Percentiles rank a stretch among this genome's conserved stretches.
phyloP scores from a whole-genome alignment of 2,797 vertebrate species.

The Muscicapa striata region DNA sequence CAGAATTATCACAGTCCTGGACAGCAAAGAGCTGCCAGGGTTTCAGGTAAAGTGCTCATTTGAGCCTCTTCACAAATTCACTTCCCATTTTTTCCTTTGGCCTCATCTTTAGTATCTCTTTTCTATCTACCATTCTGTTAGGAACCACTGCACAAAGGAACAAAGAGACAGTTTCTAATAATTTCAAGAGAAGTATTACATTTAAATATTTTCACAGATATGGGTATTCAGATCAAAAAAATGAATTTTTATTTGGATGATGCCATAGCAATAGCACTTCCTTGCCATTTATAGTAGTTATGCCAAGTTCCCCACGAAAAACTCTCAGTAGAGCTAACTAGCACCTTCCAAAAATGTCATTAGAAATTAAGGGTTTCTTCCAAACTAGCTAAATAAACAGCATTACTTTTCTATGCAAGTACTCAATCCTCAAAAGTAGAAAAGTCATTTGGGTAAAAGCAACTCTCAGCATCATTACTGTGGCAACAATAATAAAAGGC shows the following conservation, averaged over 20 bases:
- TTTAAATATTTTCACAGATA: neutral
- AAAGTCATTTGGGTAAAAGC: neutral
- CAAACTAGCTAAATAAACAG: neutral
- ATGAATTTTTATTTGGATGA: neutral
- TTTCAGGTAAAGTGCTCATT: neutral
- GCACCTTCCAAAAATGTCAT: neutral
- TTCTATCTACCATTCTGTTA: neutral
- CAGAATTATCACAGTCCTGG: neutral
- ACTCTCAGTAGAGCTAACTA: neutral
- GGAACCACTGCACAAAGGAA: neutral
- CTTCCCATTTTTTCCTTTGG: neutral
- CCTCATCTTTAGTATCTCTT: neutral
- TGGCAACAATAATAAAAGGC: neutral
- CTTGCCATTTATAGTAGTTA: neutral
- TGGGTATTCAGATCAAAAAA: neutral
- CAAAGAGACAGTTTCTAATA: neutral
- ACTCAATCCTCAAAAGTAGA: neutral
- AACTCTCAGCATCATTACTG: neutral
- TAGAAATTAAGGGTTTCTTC: neutral
- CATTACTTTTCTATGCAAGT: neutral
- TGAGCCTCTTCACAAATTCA: neutral
- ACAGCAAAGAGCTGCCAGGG: neutral
- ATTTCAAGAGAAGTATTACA: neutral
- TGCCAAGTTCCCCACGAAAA: neutral
- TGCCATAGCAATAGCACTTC: neutral